Conservation (phyloP, 2,888 invertebrate species). For the Epinotia nisella region DNA sequence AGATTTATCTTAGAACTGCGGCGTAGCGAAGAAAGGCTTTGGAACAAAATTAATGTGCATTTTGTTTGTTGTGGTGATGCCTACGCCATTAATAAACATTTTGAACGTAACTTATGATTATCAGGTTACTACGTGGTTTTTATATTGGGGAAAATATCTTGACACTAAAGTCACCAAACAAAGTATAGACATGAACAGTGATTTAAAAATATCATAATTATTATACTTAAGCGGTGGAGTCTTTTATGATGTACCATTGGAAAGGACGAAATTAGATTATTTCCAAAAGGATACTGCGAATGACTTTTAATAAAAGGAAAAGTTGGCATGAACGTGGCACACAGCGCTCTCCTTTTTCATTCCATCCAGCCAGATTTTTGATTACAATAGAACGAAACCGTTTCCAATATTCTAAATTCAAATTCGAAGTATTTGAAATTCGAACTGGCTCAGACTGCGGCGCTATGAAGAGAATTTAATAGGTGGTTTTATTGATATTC, state of each 20-base stretch:
- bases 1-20: conserved; percentile 16
- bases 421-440: conserved; percentile 40
- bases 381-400: conserved; percentile 53
- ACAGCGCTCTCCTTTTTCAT: conserved; percentile 55
- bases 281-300: conserved; percentile 50
- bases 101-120: not conserved
- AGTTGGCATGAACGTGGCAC: conserved; percentile 50
- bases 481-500: conserved; percentile 39
- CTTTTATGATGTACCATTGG: not conserved
- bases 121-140: no score
- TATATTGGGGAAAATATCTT: no score
- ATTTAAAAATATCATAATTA: no score
- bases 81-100: not conserved
- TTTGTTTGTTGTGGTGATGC: not conserved
- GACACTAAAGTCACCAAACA: no score
- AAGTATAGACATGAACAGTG: no score
- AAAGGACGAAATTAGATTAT: no score
- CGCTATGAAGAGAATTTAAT: conserved; percentile 39
- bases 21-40: conserved; percentile 8
- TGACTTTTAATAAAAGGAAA: conserved; percentile 71
- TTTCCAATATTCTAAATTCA: conserved; percentile 43
- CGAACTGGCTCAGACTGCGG: conserved; percentile 25
- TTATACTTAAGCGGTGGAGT: no score
- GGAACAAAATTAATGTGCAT: not conserved
- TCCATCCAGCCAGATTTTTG: conserved; percentile 51